Evolutionary conservation across 2,888 invertebrate species (phyloP), one percentile per base, ranked within the genome.

Genomic region (Calameuta filiformis): DNA sequence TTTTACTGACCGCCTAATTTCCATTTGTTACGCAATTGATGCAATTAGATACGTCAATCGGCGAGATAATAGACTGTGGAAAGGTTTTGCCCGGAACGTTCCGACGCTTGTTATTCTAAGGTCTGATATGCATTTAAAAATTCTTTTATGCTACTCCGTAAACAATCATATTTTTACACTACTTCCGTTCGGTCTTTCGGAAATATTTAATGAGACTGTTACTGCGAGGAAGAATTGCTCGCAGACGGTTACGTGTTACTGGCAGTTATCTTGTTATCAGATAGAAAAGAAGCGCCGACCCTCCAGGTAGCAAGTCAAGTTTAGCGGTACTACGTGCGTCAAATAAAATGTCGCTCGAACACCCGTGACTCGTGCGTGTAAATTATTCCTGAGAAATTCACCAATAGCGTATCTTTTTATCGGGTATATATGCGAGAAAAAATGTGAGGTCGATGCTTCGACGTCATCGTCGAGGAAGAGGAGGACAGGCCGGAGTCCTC

Each of bases 21-120:
- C 82, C 85, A 87, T 85, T 83, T 82, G 82, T 86, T 86, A 81
- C 83, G 84, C 86, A 87, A 87, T 87, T 85, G 87, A 85, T 85
- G 81, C 86, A 85, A 88, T 87, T 88, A 85, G 83, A 84, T 83
- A 81, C 83, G 83, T 82, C 85, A 85, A 86, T 85, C 81, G 84
- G 73, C 73, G 12, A 34, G 71, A 71, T 31, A 71, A 71, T 31
- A 71, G 71, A 9, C 33, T 71, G 31, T 34, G 71, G 31, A 56
- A 56, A 56, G 56, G 56, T 56, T 56, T 56, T 0, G 56, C 23
- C 56, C 56, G 1, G 6, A 56, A 56, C 40, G 56, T 56, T 23
- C 56, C 9, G 56, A 56, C 23, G 56, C 23, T 56, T 56, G 9
- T 56, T 56, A 23, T 56, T 56, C 1, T 23, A 56, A 56, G 23